A percentile compares a stretch with the other conserved stretches of the same genome.
Evolutionary conservation across 92 coral and sea anemone genomes (phyloP).

Genomic region (Palythoa grandiflora): DNA sequence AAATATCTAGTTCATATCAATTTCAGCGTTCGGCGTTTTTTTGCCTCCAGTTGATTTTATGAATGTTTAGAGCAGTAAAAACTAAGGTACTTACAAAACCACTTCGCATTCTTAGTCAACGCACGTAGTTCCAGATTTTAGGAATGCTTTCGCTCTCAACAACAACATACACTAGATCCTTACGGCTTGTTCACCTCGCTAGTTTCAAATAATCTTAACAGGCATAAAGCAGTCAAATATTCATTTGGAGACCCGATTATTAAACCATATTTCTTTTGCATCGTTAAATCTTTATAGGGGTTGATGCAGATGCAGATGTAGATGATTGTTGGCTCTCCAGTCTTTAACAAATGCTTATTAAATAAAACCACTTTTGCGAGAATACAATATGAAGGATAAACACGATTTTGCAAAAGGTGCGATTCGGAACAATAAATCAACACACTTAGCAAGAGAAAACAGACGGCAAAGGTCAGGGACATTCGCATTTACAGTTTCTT

Average conservation of each 20-base stretch:
- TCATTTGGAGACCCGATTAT: background rate
- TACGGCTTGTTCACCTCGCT: background rate
- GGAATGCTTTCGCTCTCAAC: background rate
- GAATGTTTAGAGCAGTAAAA: background rate
- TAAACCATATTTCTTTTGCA: slow-evolving; percentile 9
- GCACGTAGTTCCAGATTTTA: background rate
- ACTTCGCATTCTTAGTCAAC: background rate
- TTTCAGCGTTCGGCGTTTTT: background rate
- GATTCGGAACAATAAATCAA: slow-evolving; percentile 38
- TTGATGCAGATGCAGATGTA: background rate
- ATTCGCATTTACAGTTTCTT: slow-evolving; percentile 9
- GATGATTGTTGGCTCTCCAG: background rate
- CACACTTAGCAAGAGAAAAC: slow-evolving; percentile 1
- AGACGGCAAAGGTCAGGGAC: slow-evolving; percentile 28
- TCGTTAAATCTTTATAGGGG: background rate
- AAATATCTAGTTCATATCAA: background rate
- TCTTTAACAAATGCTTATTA: slow-evolving; percentile 50
- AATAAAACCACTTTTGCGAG: background rate
- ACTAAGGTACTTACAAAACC: background rate
- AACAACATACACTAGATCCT: background rate
- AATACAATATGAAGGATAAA: slow-evolving; percentile 26
- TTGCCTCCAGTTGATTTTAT: background rate
- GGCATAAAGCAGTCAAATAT: background rate
- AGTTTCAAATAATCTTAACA: background rate
- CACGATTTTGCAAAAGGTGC: slow-evolving; percentile 37